Base-by-base conservation (phyloP, 2,113 vertebrate species). In the Pteronura brasiliensis region DNA sequence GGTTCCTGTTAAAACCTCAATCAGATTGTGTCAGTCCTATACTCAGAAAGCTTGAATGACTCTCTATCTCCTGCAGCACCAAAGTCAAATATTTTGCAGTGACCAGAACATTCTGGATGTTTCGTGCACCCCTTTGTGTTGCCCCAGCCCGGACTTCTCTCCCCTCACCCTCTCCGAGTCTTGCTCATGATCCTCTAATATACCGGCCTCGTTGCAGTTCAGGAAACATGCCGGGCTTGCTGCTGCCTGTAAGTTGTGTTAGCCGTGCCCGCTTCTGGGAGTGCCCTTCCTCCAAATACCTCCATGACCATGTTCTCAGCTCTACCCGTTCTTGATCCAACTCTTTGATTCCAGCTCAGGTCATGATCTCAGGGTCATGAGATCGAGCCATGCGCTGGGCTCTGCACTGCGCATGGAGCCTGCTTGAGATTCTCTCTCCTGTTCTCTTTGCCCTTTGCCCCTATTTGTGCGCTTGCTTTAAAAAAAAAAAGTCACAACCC, bases 231-330 rank as follows among this genome's bases (percentile, higher is more conserved):
- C 88, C 29, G 34, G 88, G 14, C 59, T 39, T 52, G 74, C 6
- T 31, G 5, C 2, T 36, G 57, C 23, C 4, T 3, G 34, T n/a
- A 2, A 36, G 23, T 25, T 17, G 76, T 21, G 0, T 42, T 4
- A 34, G 31, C 42, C 0, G 0, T 6, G 39, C 55, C 6, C 0
- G 42, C 6, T 65, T 15, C 21, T 1, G 3, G 9, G 6, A 12
- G 57, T 9, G 44, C 88, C 42, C 44, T 2, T 49, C 57, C 17
- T 80, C 74, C 11, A 67, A 23, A 5, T 21, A 15, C 6, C 4
- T 15, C 36, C 20, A 0, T 11, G 55, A 11, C 31, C 3, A 5
- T 47, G 12, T 1, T 4, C 29, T 89, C 17, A 2, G 39, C 55
- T 15, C 36, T 34, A 1, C 31, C 9, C 2, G 10, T 39, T 72